Conservation (phyloP, 2,888 invertebrate genomes). For the Xestia xanthographa region DNA sequence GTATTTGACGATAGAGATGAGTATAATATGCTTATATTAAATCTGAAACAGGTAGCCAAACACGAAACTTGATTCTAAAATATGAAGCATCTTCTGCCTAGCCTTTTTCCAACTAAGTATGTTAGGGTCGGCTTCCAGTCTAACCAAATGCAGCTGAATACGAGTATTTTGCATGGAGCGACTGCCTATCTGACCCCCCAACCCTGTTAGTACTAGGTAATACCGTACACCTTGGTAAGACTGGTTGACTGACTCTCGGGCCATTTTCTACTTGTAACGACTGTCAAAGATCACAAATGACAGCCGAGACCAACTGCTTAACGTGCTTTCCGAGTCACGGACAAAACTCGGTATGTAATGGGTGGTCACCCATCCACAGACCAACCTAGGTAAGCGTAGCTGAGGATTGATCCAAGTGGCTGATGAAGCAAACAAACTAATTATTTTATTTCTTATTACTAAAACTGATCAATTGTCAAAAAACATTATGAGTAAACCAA, state of each 20-base stretch:
- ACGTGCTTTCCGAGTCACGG: not conserved
- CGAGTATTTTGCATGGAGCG: too few relatives aligned
- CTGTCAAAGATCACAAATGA: not conserved
- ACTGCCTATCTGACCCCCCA: too few relatives aligned
- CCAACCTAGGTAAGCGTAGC: not conserved
- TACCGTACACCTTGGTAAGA: not conserved
- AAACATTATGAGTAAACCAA: conserved; percentile 27
- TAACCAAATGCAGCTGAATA: too few relatives aligned
- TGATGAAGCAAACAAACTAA: not conserved
- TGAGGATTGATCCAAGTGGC: not conserved
- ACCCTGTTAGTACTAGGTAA: not conserved
- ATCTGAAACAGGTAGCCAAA: too few relatives aligned
- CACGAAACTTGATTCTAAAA: not conserved
- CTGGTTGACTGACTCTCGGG: not conserved
- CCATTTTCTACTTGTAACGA: too few relatives aligned
- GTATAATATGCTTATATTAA: too few relatives aligned
- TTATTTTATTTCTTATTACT: not conserved
- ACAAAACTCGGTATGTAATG: too few relatives aligned
- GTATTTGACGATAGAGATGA: too few relatives aligned
- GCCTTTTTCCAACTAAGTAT: not conserved
- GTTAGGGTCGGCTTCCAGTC: not conserved
- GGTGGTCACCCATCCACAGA: too few relatives aligned
- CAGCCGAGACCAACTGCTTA: too few relatives aligned
- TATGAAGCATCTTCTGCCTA: not conserved
- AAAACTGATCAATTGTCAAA: not conserved